Conservation (phyloP, 2,113 vertebrate genomes). For the Alosa alosa region DNA sequence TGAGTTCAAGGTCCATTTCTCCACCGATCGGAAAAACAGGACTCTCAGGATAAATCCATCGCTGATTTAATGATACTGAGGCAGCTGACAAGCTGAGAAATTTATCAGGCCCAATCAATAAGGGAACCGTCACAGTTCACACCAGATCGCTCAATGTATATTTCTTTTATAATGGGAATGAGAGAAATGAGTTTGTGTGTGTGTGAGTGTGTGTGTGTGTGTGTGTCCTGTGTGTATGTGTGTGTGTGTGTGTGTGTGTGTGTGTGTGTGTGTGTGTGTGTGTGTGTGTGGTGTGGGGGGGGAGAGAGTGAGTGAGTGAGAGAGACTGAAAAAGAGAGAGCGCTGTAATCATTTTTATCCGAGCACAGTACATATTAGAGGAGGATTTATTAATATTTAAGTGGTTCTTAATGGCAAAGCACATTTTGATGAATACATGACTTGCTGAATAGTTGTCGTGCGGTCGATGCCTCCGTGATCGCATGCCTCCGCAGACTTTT, state of each 20-base stretch:
- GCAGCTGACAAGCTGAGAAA: slow-evolving; percentile 28
- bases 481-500: background rate
- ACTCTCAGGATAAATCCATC: slow-evolving; percentile 37
- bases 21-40: background rate
- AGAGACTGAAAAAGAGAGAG: background rate
- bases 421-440: slow-evolving; percentile 8
- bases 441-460: background rate
- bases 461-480: background rate
- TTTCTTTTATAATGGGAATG: background rate
- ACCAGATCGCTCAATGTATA: background rate
- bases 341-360: background rate
- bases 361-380: background rate
- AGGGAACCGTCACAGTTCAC: background rate
- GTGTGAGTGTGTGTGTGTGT: background rate
- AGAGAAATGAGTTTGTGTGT: slow-evolving; percentile 6
- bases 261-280: background rate
- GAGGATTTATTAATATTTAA: slow-evolving; percentile 15
- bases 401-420: background rate
- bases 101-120: slow-evolving; percentile 46
- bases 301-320: background rate
- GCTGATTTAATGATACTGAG: slow-evolving; percentile 48
- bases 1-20: background rate
- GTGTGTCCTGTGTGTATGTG: background rate
- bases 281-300: background rate
- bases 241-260: too few relatives aligned